A percentile compares a stretch with the other conserved stretches of the same genome.
Evolutionary conservation across 2,113 vertebrate genomes (phyloP).

Genomic region (Neomonachus schauinslandi): DNA sequence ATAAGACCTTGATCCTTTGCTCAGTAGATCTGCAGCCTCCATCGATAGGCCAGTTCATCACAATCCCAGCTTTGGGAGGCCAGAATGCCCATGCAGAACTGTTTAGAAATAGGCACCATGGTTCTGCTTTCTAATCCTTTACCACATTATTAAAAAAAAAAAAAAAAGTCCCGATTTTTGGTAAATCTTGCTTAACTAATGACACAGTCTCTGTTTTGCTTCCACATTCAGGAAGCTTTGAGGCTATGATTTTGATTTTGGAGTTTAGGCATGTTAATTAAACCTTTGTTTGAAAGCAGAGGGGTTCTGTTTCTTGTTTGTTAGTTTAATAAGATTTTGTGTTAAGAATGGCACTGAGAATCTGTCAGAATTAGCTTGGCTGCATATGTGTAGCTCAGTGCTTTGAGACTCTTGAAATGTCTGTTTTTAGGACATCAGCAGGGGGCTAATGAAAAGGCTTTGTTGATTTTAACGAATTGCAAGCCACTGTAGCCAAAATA

Average conservation of each 20-base stretch:
- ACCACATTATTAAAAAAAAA: conserved; percentile 17
- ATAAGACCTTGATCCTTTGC: neutral
- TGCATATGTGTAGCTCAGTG: conserved; percentile 85
- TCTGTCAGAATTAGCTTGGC: conserved; percentile 85
- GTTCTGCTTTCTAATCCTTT: conserved; percentile 66
- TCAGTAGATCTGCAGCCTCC: neutral
- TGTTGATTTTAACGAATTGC: conserved; percentile 99
- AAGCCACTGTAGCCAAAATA: conserved; percentile 97
- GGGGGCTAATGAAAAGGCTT: conserved; percentile 98
- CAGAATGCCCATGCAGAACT: neutral
- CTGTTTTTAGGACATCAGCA: conserved; percentile 96
- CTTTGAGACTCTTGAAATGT: conserved; percentile 91
- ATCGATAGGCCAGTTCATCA: neutral
- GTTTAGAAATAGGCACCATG: neutral
- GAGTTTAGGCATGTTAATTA: conserved; percentile 83
- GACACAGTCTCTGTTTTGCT: conserved; percentile 62
- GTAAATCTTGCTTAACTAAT: conserved; percentile 69
- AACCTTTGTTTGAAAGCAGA: conserved; percentile 81
- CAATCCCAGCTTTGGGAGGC: neutral
- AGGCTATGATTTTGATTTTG: conserved; percentile 77
- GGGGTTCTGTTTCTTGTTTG: conserved; percentile 78
- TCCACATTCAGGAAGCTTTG: conserved; percentile 67
- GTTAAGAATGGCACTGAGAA: conserved; percentile 83
- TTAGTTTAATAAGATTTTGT: conserved; percentile 85
- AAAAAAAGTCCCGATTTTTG: conserved; percentile 33